These are phyloP conservation scores for Sisor rabdophorus DNA, from an alignment of 2,113 vertebrate species.

Conservation along the genomic window DNA sequence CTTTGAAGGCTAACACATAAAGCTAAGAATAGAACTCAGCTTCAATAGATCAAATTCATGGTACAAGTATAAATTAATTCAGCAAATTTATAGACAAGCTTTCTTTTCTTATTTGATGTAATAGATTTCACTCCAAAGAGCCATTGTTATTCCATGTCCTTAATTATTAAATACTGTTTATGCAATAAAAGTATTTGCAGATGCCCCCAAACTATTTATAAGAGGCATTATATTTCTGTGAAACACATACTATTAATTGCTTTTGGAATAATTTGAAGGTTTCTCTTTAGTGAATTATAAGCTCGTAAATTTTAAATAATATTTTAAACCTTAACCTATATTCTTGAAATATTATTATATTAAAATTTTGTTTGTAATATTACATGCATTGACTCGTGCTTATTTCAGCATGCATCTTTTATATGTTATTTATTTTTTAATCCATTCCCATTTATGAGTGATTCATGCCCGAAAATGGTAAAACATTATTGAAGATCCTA, in stretches of 20 bases:
- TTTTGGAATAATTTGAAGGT: background rate
- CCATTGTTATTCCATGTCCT: background rate
- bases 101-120: background rate
- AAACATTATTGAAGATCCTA: slow-evolving; percentile 12
- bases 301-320: background rate
- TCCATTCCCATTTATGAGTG: background rate
- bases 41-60: background rate
- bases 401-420: background rate
- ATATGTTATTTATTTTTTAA: background rate
- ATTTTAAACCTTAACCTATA: background rate
- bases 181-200: slow-evolving; percentile 12
- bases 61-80: background rate
- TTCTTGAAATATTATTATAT: background rate
- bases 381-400: background rate
- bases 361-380: background rate
- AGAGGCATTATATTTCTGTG: background rate
- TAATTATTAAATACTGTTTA: background rate
- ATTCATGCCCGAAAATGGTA: background rate
- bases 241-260: background rate
- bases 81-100: background rate
- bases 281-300: background rate
- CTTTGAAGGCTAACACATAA: background rate
- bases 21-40: background rate
- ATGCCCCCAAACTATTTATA: slow-evolving; percentile 28
- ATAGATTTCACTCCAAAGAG: background rate